Evolutionary conservation across 2,888 invertebrate genomes (phyloP).

Genomic region (Calliphora vomitoria): DNA sequence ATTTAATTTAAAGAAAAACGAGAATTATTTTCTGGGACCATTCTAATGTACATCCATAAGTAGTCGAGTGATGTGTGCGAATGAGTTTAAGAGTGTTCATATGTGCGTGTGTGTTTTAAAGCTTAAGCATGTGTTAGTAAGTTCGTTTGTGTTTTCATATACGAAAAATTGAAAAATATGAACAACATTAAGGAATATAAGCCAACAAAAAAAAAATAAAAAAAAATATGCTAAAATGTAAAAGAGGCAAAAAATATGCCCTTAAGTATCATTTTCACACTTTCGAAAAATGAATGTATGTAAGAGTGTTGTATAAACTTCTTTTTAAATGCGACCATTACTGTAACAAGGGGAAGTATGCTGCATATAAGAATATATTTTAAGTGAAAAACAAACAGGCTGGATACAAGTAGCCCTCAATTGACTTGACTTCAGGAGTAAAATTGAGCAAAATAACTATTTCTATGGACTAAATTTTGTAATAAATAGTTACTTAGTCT

Average conservation of each 20-base stretch:
- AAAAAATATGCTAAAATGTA: slow-evolving; percentile 3
- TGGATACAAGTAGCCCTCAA: neutral
- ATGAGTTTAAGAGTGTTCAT: slow-evolving; percentile 28
- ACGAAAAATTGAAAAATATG: slow-evolving; percentile 38
- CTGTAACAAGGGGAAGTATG: slow-evolving; percentile 29
- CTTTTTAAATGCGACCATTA: slow-evolving; percentile 31
- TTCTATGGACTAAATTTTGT: no score
- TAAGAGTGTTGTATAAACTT: slow-evolving; percentile 8
- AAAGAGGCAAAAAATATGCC: slow-evolving; percentile 48
- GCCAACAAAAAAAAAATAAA: slow-evolving; percentile 16
- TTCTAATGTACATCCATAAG: neutral
- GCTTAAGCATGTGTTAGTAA: slow-evolving; percentile 4
- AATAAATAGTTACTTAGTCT: no score
- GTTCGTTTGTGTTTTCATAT: slow-evolving; percentile 1
- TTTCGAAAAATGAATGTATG: slow-evolving; percentile 14
- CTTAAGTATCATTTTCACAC: slow-evolving; percentile 68
- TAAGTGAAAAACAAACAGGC: no score
- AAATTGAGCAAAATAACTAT: no score
- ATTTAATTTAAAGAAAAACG: no score
- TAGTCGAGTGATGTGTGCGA: neutral
- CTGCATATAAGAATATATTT: neutral
- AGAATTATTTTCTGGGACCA: neutral
- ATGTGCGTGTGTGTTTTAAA: neutral
- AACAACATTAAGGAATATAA: slow-evolving; percentile 51
- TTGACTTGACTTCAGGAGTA: no score